These are phyloP conservation scores for Stegana nigrithorax DNA, from an alignment of 2,888 invertebrate genomes.

Conservation along the genomic window DNA sequence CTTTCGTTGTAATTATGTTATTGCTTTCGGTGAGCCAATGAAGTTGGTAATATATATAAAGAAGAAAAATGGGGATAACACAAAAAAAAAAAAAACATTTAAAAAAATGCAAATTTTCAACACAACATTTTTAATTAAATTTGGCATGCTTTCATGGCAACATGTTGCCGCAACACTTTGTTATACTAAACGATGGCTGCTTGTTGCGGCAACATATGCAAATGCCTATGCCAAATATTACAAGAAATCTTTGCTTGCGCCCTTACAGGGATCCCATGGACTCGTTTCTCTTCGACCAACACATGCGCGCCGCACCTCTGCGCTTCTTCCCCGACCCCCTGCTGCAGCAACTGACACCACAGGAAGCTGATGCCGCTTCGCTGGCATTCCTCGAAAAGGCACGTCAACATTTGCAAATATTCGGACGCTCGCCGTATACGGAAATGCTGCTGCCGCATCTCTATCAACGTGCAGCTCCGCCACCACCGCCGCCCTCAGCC, in stretches of 20 bases:
- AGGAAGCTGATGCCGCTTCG: slow-evolving; percentile 68
- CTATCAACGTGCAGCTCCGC: slow-evolving; percentile 65
- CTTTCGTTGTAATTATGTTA: slow-evolving; percentile 53
- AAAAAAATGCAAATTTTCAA: background rate
- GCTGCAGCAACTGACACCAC: slow-evolving; percentile 67
- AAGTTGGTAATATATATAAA: too few relatives aligned
- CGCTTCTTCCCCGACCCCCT: slow-evolving; percentile 68
- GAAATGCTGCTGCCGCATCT: slow-evolving; percentile 69
- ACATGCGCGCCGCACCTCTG: slow-evolving; percentile 65
- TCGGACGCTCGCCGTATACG: slow-evolving; percentile 68
- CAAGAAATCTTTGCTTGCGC: background rate
- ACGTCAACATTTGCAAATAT: slow-evolving; percentile 69
- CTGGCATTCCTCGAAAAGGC: slow-evolving; percentile 68
- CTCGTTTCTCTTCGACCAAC: slow-evolving; percentile 67
- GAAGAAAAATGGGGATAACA: too few relatives aligned
- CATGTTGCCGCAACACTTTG: slow-evolving; percentile 18
- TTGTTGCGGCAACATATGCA: background rate
- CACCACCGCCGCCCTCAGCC: slow-evolving; percentile 39
- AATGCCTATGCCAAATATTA: background rate
- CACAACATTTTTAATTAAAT: background rate
- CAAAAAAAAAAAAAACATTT: background rate
- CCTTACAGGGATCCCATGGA: slow-evolving; percentile 68
- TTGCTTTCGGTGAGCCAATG: slow-evolving; percentile 36
- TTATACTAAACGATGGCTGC: background rate
- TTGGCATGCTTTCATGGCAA: background rate